Conservation (phyloP, 2,888 invertebrate species). For the Erebia aethiops region DNA sequence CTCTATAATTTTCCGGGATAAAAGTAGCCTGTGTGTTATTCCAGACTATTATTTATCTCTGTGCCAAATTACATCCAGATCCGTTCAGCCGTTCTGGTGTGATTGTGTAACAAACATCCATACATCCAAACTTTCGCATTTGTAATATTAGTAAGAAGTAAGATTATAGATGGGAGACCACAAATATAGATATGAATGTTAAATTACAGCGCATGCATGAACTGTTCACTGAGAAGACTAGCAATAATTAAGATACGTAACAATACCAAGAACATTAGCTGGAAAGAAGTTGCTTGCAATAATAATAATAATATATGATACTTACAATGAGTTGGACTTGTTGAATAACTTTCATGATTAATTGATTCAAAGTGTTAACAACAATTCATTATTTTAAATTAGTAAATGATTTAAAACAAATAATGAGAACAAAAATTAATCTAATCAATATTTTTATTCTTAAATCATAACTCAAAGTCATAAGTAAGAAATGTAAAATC, state of each 20-base stretch:
- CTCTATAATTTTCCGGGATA: no score
- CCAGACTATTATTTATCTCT: no score
- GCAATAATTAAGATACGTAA: not conserved
- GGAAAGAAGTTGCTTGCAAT: not conserved
- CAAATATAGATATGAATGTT: not conserved
- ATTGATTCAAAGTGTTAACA: not conserved
- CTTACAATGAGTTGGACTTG: constrained; percentile 5
- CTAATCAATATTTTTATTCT: not conserved
- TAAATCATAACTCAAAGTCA: not conserved
- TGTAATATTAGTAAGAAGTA: no score
- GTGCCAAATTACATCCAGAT: no score
- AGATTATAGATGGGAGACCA: no score
- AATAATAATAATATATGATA: not conserved
- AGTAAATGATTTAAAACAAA: not conserved
- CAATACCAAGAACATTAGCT: not conserved
- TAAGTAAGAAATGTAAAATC: constrained; percentile 10
- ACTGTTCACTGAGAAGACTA: not conserved
- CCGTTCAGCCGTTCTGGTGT: no score
- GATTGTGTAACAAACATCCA: no score
- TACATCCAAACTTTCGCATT: no score
- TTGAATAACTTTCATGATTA: constrained; percentile 3
- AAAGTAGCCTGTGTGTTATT: no score
- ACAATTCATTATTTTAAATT: not conserved
- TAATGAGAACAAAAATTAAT: not conserved
- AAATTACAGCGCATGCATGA: not conserved